These are phyloP conservation scores for Amphilophus citrinellus DNA, from an alignment of 2,113 vertebrate species.

Conservation along the genomic window DNA sequence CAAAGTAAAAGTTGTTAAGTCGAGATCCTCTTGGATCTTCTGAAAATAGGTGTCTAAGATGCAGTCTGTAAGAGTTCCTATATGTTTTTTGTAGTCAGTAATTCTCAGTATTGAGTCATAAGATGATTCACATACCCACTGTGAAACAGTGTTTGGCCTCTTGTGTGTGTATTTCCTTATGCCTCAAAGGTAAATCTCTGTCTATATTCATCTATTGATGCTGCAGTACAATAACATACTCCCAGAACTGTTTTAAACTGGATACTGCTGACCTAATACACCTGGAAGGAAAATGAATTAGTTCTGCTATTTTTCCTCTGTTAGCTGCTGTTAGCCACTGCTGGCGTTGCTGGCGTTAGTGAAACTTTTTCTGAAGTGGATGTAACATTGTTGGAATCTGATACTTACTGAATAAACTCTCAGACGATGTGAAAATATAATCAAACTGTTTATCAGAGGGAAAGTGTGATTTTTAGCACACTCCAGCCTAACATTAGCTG, in stretches of 20 bases:
- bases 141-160: slow-evolving; percentile 23
- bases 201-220: slow-evolving; percentile 10
- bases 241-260: slow-evolving; percentile 2
- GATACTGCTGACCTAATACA: slow-evolving; percentile 15
- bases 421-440: too few relatives aligned
- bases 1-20: neutral
- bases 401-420: too few relatives aligned
- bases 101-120: slow-evolving; percentile 1
- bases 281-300: slow-evolving; percentile 17
- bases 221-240: neutral
- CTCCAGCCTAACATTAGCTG: too few relatives aligned
- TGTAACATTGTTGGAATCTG: too few relatives aligned
- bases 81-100: neutral
- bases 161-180: slow-evolving; percentile 14
- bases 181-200: slow-evolving; percentile 37
- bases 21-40: neutral
- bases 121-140: neutral
- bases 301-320: too few relatives aligned
- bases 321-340: too few relatives aligned
- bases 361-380: too few relatives aligned
- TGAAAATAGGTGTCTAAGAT: slow-evolving; percentile 1
- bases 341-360: too few relatives aligned
- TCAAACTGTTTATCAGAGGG: too few relatives aligned
- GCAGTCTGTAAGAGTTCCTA: slow-evolving; percentile 3
- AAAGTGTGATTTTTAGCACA: too few relatives aligned